These are phyloP conservation scores for Epinephelus cyanopodus DNA, from an alignment of 2,113 vertebrate species.

Conservation along the genomic window DNA sequence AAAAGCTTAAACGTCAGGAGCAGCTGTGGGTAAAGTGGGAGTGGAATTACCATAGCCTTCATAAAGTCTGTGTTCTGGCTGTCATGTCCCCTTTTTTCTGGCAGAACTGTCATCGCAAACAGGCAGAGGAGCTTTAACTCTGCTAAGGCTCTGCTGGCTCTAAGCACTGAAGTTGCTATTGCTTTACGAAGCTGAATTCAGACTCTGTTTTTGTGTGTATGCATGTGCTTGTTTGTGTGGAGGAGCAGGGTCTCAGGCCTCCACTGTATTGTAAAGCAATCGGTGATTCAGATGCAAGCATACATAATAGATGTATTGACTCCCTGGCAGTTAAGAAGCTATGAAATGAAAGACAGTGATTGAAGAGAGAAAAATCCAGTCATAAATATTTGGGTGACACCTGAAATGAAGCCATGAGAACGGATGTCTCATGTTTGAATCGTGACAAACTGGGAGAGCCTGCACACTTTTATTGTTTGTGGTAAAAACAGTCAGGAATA, in stretches of 20 bases:
- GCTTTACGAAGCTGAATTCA: neutral
- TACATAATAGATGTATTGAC: conserved; percentile 17
- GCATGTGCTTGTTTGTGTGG: neutral
- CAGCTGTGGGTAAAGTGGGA: conserved; percentile 19
- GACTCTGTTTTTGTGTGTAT: neutral
- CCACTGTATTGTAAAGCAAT: neutral
- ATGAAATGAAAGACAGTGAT: neutral
- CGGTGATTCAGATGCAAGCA: conserved; percentile 6
- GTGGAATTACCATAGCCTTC: conserved; percentile 34
- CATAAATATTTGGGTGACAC: neutral
- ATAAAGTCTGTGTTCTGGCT: conserved; percentile 43
- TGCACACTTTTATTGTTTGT: neutral
- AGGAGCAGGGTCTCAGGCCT: neutral
- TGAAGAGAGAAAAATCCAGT: neutral
- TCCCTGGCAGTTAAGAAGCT: neutral
- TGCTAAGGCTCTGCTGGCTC: neutral
- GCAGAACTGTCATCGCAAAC: conserved; percentile 19
- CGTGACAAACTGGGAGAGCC: neutral
- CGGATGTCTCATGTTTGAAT: neutral
- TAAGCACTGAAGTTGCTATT: neutral
- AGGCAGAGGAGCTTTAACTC: conserved; percentile 17
- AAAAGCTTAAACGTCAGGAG: conserved; percentile 14
- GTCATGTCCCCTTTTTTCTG: conserved; percentile 31
- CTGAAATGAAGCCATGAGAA: neutral
- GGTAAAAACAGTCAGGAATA: neutral